Evolutionary conservation across 2,888 invertebrate genomes (phyloP).

Genomic region (Cepaea hortensis): DNA sequence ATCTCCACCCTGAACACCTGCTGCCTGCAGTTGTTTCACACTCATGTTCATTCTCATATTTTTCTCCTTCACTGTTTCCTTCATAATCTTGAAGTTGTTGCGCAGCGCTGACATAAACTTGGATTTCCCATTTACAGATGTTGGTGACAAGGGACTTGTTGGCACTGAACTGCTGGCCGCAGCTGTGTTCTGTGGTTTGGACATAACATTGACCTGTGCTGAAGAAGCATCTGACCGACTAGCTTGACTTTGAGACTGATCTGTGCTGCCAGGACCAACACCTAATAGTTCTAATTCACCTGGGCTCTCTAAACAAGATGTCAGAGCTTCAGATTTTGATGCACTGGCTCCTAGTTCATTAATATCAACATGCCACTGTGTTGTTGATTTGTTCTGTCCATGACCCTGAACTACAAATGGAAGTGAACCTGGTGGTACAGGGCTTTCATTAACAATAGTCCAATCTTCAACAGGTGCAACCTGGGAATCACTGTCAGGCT

Average conservation of each 20-base stretch:
- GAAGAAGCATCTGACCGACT: not conserved
- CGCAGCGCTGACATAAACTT: conserved; percentile 42
- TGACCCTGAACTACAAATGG: not conserved
- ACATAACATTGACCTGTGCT: not conserved
- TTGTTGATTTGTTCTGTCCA: conserved; percentile 3
- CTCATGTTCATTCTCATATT: conserved; percentile 3
- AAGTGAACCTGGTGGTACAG: not conserved
- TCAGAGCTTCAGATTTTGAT: not conserved
- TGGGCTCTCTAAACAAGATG: not conserved
- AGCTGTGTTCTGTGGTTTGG: conserved; percentile 17
- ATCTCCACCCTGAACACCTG: not conserved
- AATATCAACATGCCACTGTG: conserved; percentile 35
- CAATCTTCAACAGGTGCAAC: conserved; percentile 22
- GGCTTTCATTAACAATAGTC: conserved; percentile 17
- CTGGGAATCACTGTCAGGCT: not conserved
- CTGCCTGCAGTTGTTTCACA: conserved; percentile 8
- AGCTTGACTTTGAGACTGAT: not conserved
- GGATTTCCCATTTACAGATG: conserved; percentile 20
- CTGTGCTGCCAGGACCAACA: not conserved
- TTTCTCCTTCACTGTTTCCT: conserved; percentile 41
- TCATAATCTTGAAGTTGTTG: conserved; percentile 43
- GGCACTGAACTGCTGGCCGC: not conserved
- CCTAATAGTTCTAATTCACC: not conserved
- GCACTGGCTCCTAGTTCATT: not conserved
- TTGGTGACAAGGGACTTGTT: not conserved